Evolutionary conservation across 2,113 vertebrate genomes (phyloP).

Genomic region (Pteropus alecto): DNA sequence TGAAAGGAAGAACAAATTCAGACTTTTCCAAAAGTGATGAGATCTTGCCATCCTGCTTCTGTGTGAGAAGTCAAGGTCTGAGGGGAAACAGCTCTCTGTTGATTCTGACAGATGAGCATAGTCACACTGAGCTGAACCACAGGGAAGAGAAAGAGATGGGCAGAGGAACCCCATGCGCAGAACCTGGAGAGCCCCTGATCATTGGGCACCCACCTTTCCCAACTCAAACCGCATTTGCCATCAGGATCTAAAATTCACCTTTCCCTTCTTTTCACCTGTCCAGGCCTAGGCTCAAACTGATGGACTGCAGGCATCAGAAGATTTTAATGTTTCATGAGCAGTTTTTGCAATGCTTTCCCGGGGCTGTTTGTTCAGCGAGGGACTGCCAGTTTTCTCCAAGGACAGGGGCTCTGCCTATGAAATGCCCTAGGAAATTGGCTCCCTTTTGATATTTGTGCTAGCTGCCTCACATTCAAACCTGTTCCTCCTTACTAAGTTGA

Average conservation of each 20-base stretch:
- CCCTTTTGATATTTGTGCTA: neutral
- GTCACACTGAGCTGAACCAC: neutral
- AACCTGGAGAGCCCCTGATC: too few relatives aligned
- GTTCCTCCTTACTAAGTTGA: constrained; percentile 5
- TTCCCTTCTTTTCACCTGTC: neutral
- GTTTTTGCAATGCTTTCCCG: neutral
- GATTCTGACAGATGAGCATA: neutral
- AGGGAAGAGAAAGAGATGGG: neutral
- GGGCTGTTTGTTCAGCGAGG: neutral
- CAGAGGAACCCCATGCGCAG: neutral
- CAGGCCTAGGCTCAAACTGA: neutral
- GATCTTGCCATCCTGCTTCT: neutral
- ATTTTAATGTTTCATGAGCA: neutral
- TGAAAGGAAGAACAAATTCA: neutral
- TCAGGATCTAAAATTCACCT: neutral
- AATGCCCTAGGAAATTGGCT: neutral
- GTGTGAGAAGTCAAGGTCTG: neutral
- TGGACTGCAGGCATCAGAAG: fast-evolving
- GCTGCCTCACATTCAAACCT: neutral
- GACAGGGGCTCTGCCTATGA: neutral
- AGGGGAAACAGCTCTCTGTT: neutral
- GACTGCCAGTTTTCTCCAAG: neutral
- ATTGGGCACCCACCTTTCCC: fast-evolving
- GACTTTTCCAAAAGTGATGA: neutral
- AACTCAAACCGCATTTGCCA: neutral